Evolutionary conservation across 2,888 invertebrate species (phyloP).

Genomic region (Agrochola circellaris): DNA sequence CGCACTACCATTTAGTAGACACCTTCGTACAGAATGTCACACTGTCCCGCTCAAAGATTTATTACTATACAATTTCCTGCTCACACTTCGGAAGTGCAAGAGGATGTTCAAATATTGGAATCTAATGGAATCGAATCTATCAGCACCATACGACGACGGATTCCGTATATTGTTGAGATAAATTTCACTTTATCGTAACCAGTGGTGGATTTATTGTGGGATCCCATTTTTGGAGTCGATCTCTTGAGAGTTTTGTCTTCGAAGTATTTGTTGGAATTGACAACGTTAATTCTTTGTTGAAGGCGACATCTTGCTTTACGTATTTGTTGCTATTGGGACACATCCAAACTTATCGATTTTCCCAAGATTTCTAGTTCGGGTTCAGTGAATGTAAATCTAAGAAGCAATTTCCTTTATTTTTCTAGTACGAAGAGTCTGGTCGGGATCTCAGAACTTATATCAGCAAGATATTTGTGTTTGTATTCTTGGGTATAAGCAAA

Average conservation of each 20-base stretch:
- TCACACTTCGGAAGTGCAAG: conserved; percentile 61
- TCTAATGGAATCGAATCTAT: conserved; percentile 69
- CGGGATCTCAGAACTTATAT: conserved; percentile 40
- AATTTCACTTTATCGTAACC: conserved; percentile 59
- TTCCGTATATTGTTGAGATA: conserved; percentile 58
- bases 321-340: conserved; percentile 1
- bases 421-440: conserved; percentile 29
- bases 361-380: conserved; percentile 22
- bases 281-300: conserved; percentile 34
- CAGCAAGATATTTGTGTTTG: conserved; percentile 58
- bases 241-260: conserved; percentile 43
- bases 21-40: conserved; percentile 56
- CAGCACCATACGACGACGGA: conserved; percentile 49
- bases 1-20: conserved; percentile 60
- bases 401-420: conserved; percentile 57
- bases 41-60: conserved; percentile 56
- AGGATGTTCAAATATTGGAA: conserved; percentile 70
- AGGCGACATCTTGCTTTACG: conserved; percentile 6
- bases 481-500: conserved; percentile 51
- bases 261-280: conserved; percentile 38
- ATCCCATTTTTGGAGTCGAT: conserved; percentile 24
- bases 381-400: conserved; percentile 48
- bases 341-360: conserved; percentile 24
- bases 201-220: conserved; percentile 46
- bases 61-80: conserved; percentile 63